Percentiles rank a stretch among this genome's conserved stretches.
Conservation (phyloP, 92 coral and sea anemone genomes). For the Siderastrea radians region DNA sequence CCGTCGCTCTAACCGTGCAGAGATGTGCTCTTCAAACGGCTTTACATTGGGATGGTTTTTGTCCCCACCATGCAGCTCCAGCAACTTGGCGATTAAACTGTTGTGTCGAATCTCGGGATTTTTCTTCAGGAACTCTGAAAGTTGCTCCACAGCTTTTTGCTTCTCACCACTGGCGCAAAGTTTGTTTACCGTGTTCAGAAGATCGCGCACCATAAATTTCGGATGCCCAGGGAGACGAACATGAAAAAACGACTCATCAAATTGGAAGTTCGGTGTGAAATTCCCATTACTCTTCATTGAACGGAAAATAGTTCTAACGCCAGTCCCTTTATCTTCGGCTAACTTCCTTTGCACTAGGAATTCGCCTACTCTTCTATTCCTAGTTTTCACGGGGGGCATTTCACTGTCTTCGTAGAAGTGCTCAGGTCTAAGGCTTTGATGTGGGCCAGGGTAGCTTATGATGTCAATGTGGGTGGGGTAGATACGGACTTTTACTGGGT, state of each 20-base stretch:
- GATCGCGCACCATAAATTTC: conserved; percentile 59
- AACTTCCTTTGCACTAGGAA: conserved; percentile 60
- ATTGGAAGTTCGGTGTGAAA: conserved; percentile 59
- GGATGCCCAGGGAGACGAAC: conserved; percentile 82
- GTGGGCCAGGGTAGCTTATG: conserved; percentile 83
- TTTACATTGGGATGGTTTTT: conserved; percentile 49
- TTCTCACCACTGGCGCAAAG: conserved; percentile 73
- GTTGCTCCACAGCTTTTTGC: conserved; percentile 49
- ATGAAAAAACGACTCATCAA: conserved; percentile 68
- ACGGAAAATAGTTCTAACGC: conserved; percentile 73
- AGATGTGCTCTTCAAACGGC: conserved; percentile 20
- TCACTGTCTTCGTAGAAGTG: conserved; percentile 63
- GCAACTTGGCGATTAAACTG: conserved; percentile 38
- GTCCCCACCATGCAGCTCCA: conserved; percentile 61
- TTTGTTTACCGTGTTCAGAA: conserved; percentile 53
- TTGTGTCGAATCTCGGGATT: conserved; percentile 28
- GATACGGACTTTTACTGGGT: conserved; percentile 75
- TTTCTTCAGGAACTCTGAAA: conserved; percentile 48
- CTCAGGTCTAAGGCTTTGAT: conserved; percentile 60
- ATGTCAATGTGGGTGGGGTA: conserved; percentile 75
- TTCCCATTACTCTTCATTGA: conserved; percentile 75
- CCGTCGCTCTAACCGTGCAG: conserved; percentile 32
- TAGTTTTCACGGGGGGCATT: conserved; percentile 76
- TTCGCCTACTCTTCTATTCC: conserved; percentile 79
- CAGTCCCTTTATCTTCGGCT: conserved; percentile 85